Evolutionary conservation across 2,888 invertebrate species (phyloP).

Genomic region (Nomada ruficornis): DNA sequence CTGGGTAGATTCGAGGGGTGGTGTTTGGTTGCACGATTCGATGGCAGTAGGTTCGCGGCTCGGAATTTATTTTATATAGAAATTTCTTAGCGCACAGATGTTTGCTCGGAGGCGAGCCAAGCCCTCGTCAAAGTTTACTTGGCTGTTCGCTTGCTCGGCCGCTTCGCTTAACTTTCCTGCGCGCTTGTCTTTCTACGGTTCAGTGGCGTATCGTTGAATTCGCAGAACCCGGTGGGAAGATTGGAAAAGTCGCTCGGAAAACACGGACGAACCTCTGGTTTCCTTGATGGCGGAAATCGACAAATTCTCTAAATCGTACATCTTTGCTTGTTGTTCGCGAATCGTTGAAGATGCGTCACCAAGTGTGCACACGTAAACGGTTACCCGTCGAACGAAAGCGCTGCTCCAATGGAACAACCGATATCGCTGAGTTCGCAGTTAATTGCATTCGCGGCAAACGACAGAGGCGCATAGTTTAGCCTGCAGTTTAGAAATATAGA

Average conservation of each 20-base stretch:
- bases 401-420: background rate
- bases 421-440: background rate
- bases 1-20: background rate
- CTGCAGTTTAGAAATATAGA: slow-evolving; percentile 10
- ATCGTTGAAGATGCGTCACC: background rate
- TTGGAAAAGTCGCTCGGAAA: background rate
- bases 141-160: slow-evolving; percentile 56
- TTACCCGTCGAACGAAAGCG: background rate
- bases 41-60: slow-evolving; percentile 18
- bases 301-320: background rate
- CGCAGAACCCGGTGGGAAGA: slow-evolving; percentile 31
- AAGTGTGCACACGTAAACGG: background rate
- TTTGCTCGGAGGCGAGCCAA: slow-evolving; percentile 62
- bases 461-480: slow-evolving; percentile 26
- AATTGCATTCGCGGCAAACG: slow-evolving; percentile 16
- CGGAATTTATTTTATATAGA: slow-evolving; percentile 55
- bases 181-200: slow-evolving; percentile 55
- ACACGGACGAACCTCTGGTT: too few relatives aligned
- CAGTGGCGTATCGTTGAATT: slow-evolving; percentile 51
- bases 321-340: background rate
- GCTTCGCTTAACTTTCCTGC: slow-evolving; percentile 64
- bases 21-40: background rate
- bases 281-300: too few relatives aligned
- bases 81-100: slow-evolving; percentile 53
- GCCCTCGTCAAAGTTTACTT: slow-evolving; percentile 70